A percentile compares a stretch with the other conserved stretches of the same genome.
Conservation (phyloP, 2,888 invertebrate species). For the Cosmia trapezina region DNA sequence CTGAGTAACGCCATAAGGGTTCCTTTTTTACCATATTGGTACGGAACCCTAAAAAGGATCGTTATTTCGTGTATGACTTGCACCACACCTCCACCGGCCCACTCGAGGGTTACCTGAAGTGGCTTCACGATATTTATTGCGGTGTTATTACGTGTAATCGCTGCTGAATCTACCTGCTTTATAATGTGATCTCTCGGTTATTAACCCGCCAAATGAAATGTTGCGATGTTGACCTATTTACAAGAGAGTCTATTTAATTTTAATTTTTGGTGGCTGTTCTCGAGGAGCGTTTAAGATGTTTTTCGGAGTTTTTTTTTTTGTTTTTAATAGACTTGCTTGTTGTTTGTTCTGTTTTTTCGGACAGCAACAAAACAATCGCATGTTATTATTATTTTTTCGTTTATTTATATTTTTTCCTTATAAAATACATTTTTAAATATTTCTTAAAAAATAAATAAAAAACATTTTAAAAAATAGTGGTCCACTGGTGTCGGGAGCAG, state of each 20-base stretch:
- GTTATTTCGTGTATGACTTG: conserved; percentile 35
- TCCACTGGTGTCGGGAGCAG: too few relatives aligned
- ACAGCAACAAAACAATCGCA: background rate
- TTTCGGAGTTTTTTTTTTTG: conserved; percentile 32
- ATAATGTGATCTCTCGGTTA: conserved; percentile 82
- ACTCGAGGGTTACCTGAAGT: conserved; percentile 80
- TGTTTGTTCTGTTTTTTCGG: background rate
- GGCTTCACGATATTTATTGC: conserved; percentile 86
- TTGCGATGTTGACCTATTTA: conserved; percentile 69
- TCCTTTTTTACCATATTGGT: too few relatives aligned
- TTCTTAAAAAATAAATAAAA: too few relatives aligned
- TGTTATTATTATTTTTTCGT: too few relatives aligned
- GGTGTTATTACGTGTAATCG: conserved; percentile 87
- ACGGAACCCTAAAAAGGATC: too few relatives aligned
- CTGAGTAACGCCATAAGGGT: too few relatives aligned
- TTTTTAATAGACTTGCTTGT: conserved; percentile 27
- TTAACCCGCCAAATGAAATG: conserved; percentile 76
- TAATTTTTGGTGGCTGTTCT: conserved; percentile 39
- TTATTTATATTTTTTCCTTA: too few relatives aligned
- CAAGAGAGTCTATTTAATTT: conserved; percentile 54
- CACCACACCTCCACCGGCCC: conserved; percentile 53
- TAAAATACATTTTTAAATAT: too few relatives aligned
- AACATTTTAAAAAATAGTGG: too few relatives aligned
- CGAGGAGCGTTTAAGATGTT: conserved; percentile 30
- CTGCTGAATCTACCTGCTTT: conserved; percentile 82